Evolutionary conservation across 2,888 invertebrate genomes (phyloP).

Genomic region (Caenorhabditis auriculariae): DNA sequence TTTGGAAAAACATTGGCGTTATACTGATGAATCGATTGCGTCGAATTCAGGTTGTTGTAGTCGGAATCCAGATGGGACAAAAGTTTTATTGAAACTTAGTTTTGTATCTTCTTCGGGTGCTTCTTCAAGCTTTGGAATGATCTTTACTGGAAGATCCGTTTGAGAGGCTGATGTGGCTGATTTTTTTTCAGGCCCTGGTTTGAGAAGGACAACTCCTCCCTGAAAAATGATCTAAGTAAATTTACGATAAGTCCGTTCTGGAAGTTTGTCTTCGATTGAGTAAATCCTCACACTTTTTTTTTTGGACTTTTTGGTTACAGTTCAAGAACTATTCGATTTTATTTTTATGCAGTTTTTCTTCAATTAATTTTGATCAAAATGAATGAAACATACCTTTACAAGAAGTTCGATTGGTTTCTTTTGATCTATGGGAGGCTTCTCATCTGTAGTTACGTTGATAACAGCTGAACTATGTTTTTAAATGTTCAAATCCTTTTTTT

Average conservation of each 20-base stretch:
- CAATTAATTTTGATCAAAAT: background rate
- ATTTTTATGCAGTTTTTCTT: background rate
- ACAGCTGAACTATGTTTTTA: conserved; percentile 3
- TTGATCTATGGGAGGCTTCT: conserved; percentile 10
- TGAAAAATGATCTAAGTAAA: no score
- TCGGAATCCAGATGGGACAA: conserved; percentile 22
- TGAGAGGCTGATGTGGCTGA: no score
- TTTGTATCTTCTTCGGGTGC: background rate
- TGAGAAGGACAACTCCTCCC: background rate
- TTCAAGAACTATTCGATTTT: conserved; percentile 26
- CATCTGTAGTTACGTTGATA: background rate
- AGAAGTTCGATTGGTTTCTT: conserved; percentile 29
- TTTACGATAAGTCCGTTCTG: background rate
- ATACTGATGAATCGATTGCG: conserved; percentile 20
- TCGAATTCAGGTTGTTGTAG: conserved; percentile 35
- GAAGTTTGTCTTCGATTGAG: background rate
- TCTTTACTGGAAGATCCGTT: no score
- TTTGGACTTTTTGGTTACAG: conserved; percentile 18
- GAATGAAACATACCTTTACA: conserved; percentile 10
- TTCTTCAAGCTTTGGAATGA: no score
- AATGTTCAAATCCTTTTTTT: conserved; percentile 1
- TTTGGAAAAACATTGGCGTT: conserved; percentile 6
- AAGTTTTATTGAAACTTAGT: background rate
- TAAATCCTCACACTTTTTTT: conserved; percentile 8
- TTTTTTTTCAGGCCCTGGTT: background rate